Percentiles rank a stretch among this genome's conserved stretches.
Evolutionary conservation across 2,888 invertebrate genomes (phyloP).

Genomic region (Scaptomyza caliginosa): DNA sequence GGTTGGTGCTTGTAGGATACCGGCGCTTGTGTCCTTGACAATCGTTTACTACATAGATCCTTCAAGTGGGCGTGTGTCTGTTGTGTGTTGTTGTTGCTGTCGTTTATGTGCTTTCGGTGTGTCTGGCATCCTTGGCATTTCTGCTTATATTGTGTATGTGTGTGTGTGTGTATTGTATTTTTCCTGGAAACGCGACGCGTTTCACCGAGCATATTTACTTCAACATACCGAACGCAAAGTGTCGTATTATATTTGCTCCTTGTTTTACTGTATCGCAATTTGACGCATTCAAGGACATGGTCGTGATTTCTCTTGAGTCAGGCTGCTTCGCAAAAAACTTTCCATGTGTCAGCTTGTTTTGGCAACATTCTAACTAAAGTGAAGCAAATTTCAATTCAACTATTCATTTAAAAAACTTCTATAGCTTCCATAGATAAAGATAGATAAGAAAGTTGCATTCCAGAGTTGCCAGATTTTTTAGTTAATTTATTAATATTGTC

Average conservation of each 20-base stretch:
- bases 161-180: slow-evolving; percentile 6
- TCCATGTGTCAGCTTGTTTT: slow-evolving; percentile 56
- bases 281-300: slow-evolving; percentile 66
- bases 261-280: slow-evolving; percentile 56
- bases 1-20: slow-evolving; percentile 57
- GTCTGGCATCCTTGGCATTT: slow-evolving; percentile 51
- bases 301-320: slow-evolving; percentile 47
- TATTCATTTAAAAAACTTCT: neutral
- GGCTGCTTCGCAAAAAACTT: slow-evolving; percentile 30
- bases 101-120: neutral
- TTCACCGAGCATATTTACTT: slow-evolving; percentile 27
- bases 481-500: neutral
- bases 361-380: slow-evolving; percentile 7
- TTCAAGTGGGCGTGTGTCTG: slow-evolving; percentile 26
- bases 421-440: neutral
- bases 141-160: neutral
- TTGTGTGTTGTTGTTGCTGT: neutral
- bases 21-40: slow-evolving; percentile 76
- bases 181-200: slow-evolving; percentile 21
- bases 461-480: neutral
- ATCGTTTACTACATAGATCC: slow-evolving; percentile 37
- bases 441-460: neutral
- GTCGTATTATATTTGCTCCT: neutral
- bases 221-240: slow-evolving; percentile 7
- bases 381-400: slow-evolving; percentile 1